Evolutionary conservation across 2,113 vertebrate species (phyloP), one percentile per base, ranked within the genome.

Genomic region (Protomyctophum bolini): DNA sequence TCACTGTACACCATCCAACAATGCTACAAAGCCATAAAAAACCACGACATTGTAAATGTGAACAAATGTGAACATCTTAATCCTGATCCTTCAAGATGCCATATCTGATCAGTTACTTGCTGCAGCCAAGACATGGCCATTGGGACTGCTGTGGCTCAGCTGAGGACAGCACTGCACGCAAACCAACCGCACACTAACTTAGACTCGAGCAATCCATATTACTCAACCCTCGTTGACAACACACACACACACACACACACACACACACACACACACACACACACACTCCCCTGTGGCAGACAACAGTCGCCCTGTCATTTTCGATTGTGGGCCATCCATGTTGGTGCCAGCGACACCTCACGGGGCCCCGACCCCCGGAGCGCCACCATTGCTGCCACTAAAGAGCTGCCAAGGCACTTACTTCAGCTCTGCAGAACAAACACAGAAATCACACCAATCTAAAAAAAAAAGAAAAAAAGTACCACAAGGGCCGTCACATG

Each of bases 281-380:
- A 71, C 70, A 75, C 65, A 63, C 70, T 77, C 70, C 71, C 66
- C 75, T 68, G 85, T 83, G 85, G 87, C 82, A 88, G 89, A 91
- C 89, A 90, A 87, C 88, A 92, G 89, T 90, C 82, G 84, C 86
- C 89, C 89, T 91, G 91, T 92, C 92, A 92, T 90, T 80, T 92
- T 89, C 83, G 81, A 93, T 92, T 88, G 86, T 48, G 33, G 75
- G 49, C 77, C 48, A 68, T 84, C 88, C 89, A 88, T 90, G 89
- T 92, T 87, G 83, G 80, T 41, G 83, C 75, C 84, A 88, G 89
- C 88, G 68, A 92, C 91, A 92, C 91, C 92, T 92, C 80, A 72
- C 74, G 80, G 73, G 88, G 85, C 75, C 73, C 73, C 49, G 72
- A 79, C 75, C 83, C 87, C 87, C 88, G 88, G 82, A 81, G 88